phyloP scores from a whole-genome alignment of 2,113 vertebrate species.

The Myotis davidii region DNA sequence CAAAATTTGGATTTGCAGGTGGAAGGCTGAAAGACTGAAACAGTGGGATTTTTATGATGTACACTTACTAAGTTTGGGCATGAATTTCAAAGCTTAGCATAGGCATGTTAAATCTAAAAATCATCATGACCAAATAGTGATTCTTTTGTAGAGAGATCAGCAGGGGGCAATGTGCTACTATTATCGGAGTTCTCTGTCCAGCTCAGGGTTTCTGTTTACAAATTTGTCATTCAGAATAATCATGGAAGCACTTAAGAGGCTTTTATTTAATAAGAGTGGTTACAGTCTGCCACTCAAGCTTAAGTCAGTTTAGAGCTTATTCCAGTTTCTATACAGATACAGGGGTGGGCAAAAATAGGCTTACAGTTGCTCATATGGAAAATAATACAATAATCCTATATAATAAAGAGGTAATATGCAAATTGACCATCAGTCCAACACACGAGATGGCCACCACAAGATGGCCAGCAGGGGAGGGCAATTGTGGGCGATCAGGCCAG shows the following conservation, averaged over 20 bases:
- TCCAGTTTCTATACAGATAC: background rate
- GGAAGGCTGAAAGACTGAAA: background rate
- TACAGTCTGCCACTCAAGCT: background rate
- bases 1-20: background rate
- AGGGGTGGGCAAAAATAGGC: background rate
- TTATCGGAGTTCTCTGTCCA: background rate
- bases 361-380: background rate
- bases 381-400: background rate
- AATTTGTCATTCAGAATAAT: conserved; percentile 47
- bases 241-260: background rate
- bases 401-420: too few relatives aligned
- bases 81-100: conserved; percentile 17
- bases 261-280: conserved; percentile 48
- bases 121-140: background rate
- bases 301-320: background rate
- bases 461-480: too few relatives aligned
- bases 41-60: background rate
- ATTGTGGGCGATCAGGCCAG: too few relatives aligned
- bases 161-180: conserved; percentile 80
- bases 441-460: too few relatives aligned
- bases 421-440: too few relatives aligned
- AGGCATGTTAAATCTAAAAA: background rate
- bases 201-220: conserved; percentile 39
- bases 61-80: background rate
- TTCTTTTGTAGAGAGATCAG: conserved; percentile 62